Evolutionary conservation across 2,113 vertebrate genomes (phyloP), one percentile per base, ranked within the genome.

Genomic region (Eclectus roratus): DNA sequence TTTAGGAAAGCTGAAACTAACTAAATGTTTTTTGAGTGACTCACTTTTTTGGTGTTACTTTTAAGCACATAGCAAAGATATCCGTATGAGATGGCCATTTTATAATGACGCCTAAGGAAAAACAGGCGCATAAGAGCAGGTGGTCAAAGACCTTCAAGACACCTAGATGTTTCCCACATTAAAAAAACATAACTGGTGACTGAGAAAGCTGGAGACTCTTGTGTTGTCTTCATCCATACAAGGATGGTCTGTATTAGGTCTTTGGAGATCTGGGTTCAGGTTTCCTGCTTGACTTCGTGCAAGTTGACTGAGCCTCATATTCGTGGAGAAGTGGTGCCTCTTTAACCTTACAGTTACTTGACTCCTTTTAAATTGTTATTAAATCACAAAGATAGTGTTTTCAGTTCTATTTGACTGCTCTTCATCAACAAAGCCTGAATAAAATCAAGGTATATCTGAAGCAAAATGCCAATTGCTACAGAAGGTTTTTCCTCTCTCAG

Each of bases 161-260:
- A 9, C 60, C 80, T 61, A 9, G n/a, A 13, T 89, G 56, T 47
- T 85, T 66, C 47, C 70, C 56, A 83, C 63, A 31, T 52, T 50
- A 41, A 61, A 27, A 61, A 44, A 16, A 0, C 5, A 17, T 0
- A 2, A 8, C 6, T 47, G 49, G n/a, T 47, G 44, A 19, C 73
- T 68, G 81, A 85, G 88, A 31, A 18, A 43, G 74, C 53, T 66
- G 94, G 24, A 52, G 65, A 2, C 17, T 3, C 27, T 9, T 18
- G 3, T 39, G 74, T 7, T 39, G 64, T 33, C 70, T 66, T 47
- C 5, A 0, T 3, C 72, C 3, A 0, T 15, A 2, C 5, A 1
- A 13, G 65, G 17, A 37, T 27, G 44, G 17, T 20, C 64, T 41
- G 66, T 18, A 56, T 5, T 19, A 28, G 5, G 4, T 24, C 65